A percentile compares a stretch with the other conserved stretches of the same genome.
Evolutionary conservation across 2,888 invertebrate genomes (phyloP).

Genomic region (Drosophila borborema): DNA sequence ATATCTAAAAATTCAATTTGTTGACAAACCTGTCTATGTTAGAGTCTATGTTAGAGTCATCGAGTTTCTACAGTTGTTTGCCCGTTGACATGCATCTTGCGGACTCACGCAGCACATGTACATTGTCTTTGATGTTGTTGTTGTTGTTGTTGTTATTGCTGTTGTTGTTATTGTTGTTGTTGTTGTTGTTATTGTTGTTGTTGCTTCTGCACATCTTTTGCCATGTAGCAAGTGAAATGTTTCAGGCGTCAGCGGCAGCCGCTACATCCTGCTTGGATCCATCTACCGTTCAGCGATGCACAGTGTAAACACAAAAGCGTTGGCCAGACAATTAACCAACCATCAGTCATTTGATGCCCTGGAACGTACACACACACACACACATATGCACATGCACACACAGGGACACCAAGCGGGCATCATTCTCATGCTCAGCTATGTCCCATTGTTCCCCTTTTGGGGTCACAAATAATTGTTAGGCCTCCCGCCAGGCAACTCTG

Average conservation of each 20-base stretch:
- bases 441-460: slow-evolving; percentile 52
- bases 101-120: slow-evolving; percentile 44
- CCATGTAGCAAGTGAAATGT: slow-evolving; percentile 73
- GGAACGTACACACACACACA: slow-evolving; percentile 12
- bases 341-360: slow-evolving; percentile 75
- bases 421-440: slow-evolving; percentile 26
- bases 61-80: slow-evolving; percentile 30
- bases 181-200: slow-evolving; percentile 37
- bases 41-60: neutral
- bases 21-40: neutral
- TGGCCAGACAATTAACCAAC: slow-evolving; percentile 79
- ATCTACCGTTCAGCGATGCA: slow-evolving; percentile 42
- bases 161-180: slow-evolving; percentile 37
- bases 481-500: slow-evolving; percentile 46
- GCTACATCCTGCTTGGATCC: slow-evolving; percentile 50
- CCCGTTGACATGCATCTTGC: slow-evolving; percentile 50
- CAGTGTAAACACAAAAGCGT: slow-evolving; percentile 49
- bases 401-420: slow-evolving; percentile 64
- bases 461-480: slow-evolving; percentile 65
- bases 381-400: neutral
- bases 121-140: slow-evolving; percentile 66
- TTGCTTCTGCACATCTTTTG: slow-evolving; percentile 64
- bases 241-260: slow-evolving; percentile 73
- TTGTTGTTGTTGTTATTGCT: too few species aligned
- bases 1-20: neutral